Percentiles rank a stretch among this genome's conserved stretches.
Evolutionary conservation across 2,113 vertebrate species (phyloP).

Genomic region (Oophaga pumilio): DNA sequence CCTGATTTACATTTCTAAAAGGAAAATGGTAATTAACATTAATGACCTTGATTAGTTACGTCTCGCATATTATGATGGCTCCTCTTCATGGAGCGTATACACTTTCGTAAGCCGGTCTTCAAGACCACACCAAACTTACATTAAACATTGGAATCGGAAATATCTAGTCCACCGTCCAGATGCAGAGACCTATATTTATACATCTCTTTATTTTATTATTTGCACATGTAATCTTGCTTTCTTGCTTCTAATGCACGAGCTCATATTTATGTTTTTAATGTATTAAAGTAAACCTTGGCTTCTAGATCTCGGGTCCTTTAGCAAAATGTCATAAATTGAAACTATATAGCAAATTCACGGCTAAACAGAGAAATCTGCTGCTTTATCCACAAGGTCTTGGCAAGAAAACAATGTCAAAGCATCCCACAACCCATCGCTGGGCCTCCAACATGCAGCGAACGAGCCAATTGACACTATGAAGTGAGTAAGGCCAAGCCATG

Average conservation of each 20-base stretch:
- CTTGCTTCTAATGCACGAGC: not conserved
- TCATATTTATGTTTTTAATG: not conserved
- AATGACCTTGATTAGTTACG: no score
- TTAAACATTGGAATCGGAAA: not conserved
- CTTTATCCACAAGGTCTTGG: constrained; percentile 25
- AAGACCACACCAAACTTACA: no score
- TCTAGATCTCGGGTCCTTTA: not conserved
- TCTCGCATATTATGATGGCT: no score
- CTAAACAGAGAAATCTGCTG: not conserved
- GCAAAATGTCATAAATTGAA: not conserved
- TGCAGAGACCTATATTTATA: not conserved
- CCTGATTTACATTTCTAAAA: not conserved
- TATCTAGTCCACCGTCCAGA: not conserved
- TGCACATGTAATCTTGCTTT: not conserved
- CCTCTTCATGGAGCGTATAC: no score
- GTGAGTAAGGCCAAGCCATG: constrained; percentile 2
- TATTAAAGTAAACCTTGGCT: not conserved
- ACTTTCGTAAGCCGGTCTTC: no score
- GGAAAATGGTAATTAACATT: no score
- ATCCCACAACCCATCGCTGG: constrained; percentile 14
- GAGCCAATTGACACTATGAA: constrained; percentile 38
- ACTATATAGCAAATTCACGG: not conserved
- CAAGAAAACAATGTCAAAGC: constrained; percentile 32
- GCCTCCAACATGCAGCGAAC: constrained; percentile 9
- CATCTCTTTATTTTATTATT: not conserved